These are phyloP conservation scores for Ceryle rudis DNA, from an alignment of 2,797 vertebrate genomes.

Conservation along the genomic window DNA sequence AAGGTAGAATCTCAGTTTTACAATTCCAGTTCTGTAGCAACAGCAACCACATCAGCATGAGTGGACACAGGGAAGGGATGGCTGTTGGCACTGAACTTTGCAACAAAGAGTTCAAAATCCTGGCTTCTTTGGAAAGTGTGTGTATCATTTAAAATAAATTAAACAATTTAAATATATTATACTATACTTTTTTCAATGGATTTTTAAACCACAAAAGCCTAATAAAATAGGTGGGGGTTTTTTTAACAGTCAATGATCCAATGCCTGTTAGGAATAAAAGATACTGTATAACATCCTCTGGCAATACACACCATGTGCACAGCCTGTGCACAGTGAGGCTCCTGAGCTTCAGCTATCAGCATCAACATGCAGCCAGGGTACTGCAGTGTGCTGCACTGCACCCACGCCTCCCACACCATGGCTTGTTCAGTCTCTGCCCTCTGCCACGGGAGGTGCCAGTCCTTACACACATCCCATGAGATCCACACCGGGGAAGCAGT, in stretches of 20 bases:
- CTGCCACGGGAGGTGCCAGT: neutral
- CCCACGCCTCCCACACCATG: neutral
- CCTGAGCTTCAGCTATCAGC: conserved; percentile 28
- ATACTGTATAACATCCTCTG: conserved; percentile 2
- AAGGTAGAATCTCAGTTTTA: neutral
- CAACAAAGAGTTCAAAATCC: neutral
- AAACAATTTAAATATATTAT: neutral
- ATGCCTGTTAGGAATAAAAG: neutral
- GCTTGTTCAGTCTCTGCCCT: neutral
- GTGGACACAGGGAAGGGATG: neutral
- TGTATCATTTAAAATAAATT: neutral
- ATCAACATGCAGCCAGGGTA: neutral
- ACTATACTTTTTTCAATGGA: neutral
- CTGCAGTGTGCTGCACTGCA: neutral
- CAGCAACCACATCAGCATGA: neutral
- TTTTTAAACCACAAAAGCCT: neutral
- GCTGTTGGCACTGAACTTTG: neutral
- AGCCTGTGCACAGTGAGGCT: neutral
- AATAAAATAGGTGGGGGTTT: neutral
- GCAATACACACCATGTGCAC: neutral
- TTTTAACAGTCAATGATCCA: neutral
- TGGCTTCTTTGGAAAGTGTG: neutral
- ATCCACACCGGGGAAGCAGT: neutral
- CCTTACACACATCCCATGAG: neutral
- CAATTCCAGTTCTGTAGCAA: conserved; percentile 30